These are phyloP conservation scores for Nasonovia ribisnigri DNA, from an alignment of 2,888 invertebrate species.

Conservation along the genomic window DNA sequence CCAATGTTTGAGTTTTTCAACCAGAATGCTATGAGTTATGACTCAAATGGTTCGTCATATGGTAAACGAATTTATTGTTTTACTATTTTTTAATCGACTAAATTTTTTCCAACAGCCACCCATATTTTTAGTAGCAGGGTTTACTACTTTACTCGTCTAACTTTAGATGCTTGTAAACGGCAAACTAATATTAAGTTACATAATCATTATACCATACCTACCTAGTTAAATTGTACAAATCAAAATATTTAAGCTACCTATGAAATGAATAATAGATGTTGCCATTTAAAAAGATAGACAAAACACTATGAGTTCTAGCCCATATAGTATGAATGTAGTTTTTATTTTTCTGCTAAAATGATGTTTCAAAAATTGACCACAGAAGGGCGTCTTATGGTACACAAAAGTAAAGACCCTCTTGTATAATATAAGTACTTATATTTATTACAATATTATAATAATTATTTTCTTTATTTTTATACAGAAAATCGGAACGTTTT, in stretches of 20 bases:
- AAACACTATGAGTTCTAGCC: not conserved
- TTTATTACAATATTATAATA: slow-evolving; percentile 2
- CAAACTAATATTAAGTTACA: not conserved
- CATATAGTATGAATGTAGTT: not conserved
- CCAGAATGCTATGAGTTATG: not conserved
- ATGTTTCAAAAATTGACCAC: not conserved
- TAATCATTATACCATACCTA: not conserved
- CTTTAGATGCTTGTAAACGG: not conserved
- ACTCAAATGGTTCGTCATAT: no score
- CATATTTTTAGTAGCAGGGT: not conserved
- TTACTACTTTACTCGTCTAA: no score
- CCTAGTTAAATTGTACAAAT: not conserved
- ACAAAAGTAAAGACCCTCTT: not conserved
- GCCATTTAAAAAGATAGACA: not conserved
- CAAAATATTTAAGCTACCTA: not conserved
- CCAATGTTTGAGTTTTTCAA: not conserved
- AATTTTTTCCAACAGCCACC: not conserved
- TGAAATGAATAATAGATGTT: not conserved
- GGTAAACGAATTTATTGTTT: no score
- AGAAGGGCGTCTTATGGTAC: not conserved
- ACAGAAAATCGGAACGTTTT: not conserved
- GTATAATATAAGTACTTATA: not conserved
- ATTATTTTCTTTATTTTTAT: not conserved
- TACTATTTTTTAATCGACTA: no score
- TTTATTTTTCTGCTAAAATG: not conserved